These are phyloP conservation scores for Nymphalis io DNA, from an alignment of 1,140 invertebrate genomes.

Conservation along the genomic window DNA sequence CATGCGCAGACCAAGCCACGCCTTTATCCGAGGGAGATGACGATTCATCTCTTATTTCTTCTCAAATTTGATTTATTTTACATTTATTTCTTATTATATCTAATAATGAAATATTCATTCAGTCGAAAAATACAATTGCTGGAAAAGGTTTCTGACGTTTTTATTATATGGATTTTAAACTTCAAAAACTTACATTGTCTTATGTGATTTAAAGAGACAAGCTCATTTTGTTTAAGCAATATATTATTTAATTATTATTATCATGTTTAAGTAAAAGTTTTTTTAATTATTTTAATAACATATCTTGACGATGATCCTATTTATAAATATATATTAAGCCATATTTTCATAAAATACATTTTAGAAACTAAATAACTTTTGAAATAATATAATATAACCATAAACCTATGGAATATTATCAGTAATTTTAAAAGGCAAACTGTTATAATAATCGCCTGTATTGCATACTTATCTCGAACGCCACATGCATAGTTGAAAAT, in stretches of 20 bases:
- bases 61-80: constrained; percentile 19
- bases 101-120: background rate
- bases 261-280: no score
- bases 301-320: background rate
- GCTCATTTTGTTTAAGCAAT: no score
- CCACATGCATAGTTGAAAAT: constrained; percentile 24
- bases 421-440: background rate
- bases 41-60: constrained; percentile 49
- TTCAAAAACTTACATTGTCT: no score
- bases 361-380: no score
- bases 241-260: no score
- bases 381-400: no score
- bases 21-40: constrained; percentile 65
- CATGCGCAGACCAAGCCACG: constrained; percentile 66
- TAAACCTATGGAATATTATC: background rate
- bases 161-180: no score
- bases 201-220: no score
- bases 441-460: constrained; percentile 7
- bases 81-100: constrained; percentile 14
- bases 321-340: background rate
- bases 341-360: background rate
- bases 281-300: no score
- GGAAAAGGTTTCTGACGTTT: no score
- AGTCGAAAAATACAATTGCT: background rate
- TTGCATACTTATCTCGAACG: constrained; percentile 5